Base-by-base conservation (phyloP, 2,888 invertebrate genomes). In the Oscheius myriophilus region DNA sequence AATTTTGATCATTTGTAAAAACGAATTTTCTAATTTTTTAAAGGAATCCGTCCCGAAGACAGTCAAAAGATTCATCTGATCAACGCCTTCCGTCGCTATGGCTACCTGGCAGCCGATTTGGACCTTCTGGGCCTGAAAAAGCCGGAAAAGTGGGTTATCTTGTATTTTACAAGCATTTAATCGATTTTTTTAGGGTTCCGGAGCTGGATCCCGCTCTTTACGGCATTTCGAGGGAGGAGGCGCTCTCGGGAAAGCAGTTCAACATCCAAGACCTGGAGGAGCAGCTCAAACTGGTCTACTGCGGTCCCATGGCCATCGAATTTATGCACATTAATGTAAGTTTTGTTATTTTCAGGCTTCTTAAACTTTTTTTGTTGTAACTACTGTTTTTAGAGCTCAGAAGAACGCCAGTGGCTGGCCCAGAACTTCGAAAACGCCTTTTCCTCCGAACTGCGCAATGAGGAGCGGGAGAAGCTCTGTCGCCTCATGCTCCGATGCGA, bases 291-390 rank as follows among this genome's bases (percentile, higher is more conserved):
- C 55, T 61, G 2, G 65, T 76, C 25, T 85, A 85, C 70, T 85
- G 83, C 62, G 82, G 83, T 21, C 79, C 78, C 41, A 73, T 84
- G 14, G 80, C 82, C 12, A 74, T 78, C 33, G 85, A 85, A 62
- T 85, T 86, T 63, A 84, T 84, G 84, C 85, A 85, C 55, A 71
- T 85, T 25, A 76, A 78, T 71, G 78, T 76, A 45, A 9, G 69
- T 61, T n/a, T 12, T n/a, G n/a, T 25, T 51, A 14, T 52, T 78
- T 80, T 71, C 62, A 84, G n/a, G n/a, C n/a, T n/a, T n/a, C n/a
- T n/a, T n/a, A n/a, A n/a, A n/a, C n/a, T n/a, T n/a, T n/a, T n/a
- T n/a, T n/a, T n/a, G n/a, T n/a, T n/a, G n/a, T n/a, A n/a, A n/a
- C n/a, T n/a, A n/a, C n/a, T n/a, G n/a, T n/a, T n/a, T n/a, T n/a